Conservation (phyloP, 2,113 vertebrate genomes). For the Polyodon spathula region DNA sequence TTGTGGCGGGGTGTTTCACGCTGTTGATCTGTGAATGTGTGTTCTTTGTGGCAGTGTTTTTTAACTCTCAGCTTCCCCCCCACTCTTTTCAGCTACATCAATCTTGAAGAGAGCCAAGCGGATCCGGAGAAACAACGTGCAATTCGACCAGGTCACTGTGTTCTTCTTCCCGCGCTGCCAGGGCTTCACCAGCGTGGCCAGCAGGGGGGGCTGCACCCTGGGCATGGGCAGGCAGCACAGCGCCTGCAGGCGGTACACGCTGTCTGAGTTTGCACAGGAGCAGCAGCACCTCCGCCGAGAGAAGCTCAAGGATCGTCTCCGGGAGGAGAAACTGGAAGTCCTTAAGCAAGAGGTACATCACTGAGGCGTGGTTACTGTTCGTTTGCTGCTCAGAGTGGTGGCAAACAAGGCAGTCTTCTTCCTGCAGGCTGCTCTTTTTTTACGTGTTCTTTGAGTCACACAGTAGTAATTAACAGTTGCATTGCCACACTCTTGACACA, state of each 20-base stretch:
- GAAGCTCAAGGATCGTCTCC: conserved; percentile 70
- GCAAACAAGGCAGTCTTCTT: too few relatives aligned
- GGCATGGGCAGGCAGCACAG: conserved; percentile 83
- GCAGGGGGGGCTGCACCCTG: conserved; percentile 86
- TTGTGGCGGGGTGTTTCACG: neutral
- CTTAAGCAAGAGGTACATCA: conserved; percentile 79
- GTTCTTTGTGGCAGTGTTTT: neutral
- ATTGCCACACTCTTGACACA: too few relatives aligned
- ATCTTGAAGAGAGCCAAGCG: conserved; percentile 83
- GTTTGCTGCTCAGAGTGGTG: too few relatives aligned
- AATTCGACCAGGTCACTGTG: conserved; percentile 83
- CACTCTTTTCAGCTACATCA: conserved; percentile 66
- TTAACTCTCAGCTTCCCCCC: too few relatives aligned
- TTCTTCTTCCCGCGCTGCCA: conserved; percentile 94
- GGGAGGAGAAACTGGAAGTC: conserved; percentile 78
- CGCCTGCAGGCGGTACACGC: conserved; percentile 62
- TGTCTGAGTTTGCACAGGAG: conserved; percentile 77
- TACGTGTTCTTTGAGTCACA: too few relatives aligned
- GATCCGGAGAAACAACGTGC: conserved; percentile 63
- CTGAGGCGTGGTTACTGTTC: too few relatives aligned
- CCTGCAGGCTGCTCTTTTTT: too few relatives aligned
- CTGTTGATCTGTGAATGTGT: neutral
- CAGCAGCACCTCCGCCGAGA: conserved; percentile 64
- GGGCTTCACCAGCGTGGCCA: conserved; percentile 92
- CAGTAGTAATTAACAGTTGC: too few relatives aligned